Conservation (phyloP, 2,888 invertebrate species). For the Dicyrtomina minuta region DNA sequence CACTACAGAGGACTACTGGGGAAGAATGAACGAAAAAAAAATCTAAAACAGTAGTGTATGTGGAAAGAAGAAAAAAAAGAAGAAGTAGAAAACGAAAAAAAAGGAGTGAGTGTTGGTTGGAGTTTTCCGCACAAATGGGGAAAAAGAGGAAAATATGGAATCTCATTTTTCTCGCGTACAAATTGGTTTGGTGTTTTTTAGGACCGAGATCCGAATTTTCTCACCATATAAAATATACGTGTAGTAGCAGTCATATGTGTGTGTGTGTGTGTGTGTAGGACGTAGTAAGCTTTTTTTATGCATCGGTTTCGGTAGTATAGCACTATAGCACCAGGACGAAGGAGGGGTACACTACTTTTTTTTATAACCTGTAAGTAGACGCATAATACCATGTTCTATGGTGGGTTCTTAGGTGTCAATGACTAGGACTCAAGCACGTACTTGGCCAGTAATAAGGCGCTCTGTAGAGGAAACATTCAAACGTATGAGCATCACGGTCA, state of each 20-base stretch:
- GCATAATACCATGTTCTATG: too few relatives aligned
- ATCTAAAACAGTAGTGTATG: too few relatives aligned
- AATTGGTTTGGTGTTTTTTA: constrained; percentile 23
- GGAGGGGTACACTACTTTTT: background rate
- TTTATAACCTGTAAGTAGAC: too few relatives aligned
- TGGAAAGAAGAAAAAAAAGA: background rate
- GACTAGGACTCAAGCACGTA: constrained; percentile 13
- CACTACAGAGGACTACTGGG: too few relatives aligned
- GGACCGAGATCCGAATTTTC: too few relatives aligned
- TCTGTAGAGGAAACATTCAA: background rate
- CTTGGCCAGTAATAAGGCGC: background rate
- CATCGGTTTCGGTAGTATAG: background rate
- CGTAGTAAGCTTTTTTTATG: background rate
- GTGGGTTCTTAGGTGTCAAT: background rate
- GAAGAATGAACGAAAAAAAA: too few relatives aligned
- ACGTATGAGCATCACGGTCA: background rate
- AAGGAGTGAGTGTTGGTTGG: background rate
- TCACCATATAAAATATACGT: too few relatives aligned
- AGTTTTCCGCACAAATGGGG: background rate
- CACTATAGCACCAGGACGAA: background rate
- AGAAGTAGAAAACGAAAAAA: background rate
- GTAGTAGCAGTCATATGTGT: background rate
- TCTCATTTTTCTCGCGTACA: constrained; percentile 23
- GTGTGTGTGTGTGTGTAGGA: background rate
- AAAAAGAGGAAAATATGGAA: constrained; percentile 21